phyloP scores from a whole-genome alignment of 1,140 invertebrate genomes.

The Heterodera carotae region DNA sequence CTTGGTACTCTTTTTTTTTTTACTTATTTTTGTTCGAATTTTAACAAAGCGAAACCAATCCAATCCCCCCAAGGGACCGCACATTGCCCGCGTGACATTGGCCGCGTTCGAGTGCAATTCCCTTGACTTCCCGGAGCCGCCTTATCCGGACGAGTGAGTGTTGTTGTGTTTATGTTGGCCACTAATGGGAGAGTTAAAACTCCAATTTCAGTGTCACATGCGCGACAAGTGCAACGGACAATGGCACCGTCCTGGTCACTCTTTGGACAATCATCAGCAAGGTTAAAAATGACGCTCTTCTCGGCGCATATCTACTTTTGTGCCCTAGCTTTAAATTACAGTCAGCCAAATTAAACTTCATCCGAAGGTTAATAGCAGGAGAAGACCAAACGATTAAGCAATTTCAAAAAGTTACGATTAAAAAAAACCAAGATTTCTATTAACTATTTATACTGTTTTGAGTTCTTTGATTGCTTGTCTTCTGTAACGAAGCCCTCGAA shows the following conservation, averaged over 20 bases:
- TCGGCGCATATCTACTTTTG: too few relatives aligned
- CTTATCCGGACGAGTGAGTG: slow-evolving; percentile 74
- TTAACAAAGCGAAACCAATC: too few relatives aligned
- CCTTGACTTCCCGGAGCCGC: slow-evolving; percentile 84
- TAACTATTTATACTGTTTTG: too few relatives aligned
- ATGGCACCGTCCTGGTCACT: slow-evolving; percentile 66
- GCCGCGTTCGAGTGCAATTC: slow-evolving; percentile 95
- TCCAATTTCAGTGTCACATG: slow-evolving; percentile 67
- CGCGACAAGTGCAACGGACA: slow-evolving; percentile 57
- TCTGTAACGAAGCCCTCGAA: too few relatives aligned
- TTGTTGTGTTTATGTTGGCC: too few relatives aligned
- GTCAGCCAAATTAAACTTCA: too few relatives aligned
- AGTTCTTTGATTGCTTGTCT: too few relatives aligned
- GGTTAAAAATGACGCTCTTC: slow-evolving; percentile 28
- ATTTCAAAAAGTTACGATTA: too few relatives aligned
- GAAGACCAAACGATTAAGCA: too few relatives aligned
- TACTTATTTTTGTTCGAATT: slow-evolving; percentile 23
- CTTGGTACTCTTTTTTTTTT: slow-evolving; percentile 71
- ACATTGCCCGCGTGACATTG: slow-evolving; percentile 82
- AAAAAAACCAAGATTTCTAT: too few relatives aligned
- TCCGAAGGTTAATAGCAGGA: too few relatives aligned
- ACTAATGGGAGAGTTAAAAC: neutral
- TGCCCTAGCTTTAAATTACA: too few relatives aligned
- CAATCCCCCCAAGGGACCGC: slow-evolving; percentile 70
- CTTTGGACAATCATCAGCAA: slow-evolving; percentile 90